These are phyloP conservation scores for Passer domesticus DNA, from an alignment of 2,113 vertebrate species.

Conservation along the genomic window DNA sequence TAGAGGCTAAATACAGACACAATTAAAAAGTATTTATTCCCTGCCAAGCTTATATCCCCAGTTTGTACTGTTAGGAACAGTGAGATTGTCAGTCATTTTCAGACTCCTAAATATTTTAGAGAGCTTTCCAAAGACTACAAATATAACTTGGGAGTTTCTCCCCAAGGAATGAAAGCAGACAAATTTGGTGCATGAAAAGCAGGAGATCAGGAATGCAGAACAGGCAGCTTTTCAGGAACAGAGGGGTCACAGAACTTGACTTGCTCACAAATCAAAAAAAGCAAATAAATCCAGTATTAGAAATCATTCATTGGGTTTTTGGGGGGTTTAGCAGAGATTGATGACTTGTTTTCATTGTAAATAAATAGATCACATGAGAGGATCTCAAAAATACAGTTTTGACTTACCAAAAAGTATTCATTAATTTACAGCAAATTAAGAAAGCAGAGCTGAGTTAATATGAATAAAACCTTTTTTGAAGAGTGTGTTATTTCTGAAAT, in stretches of 20 bases:
- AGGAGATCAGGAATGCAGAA: neutral
- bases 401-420: neutral
- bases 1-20: neutral
- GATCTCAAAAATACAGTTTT: neutral
- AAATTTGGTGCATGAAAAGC: neutral
- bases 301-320: neutral
- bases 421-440: neutral
- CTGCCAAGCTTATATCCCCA: neutral
- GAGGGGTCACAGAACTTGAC: neutral
- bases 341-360: neutral
- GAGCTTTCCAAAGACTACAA: neutral
- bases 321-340: neutral
- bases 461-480: neutral
- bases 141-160: neutral
- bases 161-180: neutral
- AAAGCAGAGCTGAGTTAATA: neutral
- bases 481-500: neutral
- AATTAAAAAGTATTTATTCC: neutral
- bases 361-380: neutral
- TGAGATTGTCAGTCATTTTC: neutral
- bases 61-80: neutral
- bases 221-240: neutral
- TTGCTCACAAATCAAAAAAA: neutral
- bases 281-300: neutral
- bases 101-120: conserved; percentile 12